Evolutionary conservation across 1,140 invertebrate genomes (phyloP).

Genomic region (Papilio dardanus): DNA sequence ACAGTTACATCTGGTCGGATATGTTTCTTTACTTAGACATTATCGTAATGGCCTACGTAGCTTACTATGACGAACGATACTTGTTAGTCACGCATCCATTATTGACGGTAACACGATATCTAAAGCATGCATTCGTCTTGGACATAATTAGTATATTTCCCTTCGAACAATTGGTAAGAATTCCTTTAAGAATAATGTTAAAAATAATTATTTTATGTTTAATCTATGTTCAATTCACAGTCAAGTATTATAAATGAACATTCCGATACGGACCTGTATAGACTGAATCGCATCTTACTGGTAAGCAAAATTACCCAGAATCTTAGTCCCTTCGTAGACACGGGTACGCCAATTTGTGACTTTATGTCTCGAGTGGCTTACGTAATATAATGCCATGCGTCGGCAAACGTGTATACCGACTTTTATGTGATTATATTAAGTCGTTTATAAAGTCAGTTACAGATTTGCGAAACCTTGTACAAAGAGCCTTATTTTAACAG

Average conservation of each 20-base stretch:
- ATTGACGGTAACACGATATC: constrained; percentile 65
- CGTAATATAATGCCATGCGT: no score
- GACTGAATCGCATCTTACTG: constrained; percentile 66
- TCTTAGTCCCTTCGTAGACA: no score
- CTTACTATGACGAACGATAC: constrained; percentile 71
- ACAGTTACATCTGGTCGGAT: constrained; percentile 55
- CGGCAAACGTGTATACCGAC: no score
- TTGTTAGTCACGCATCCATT: constrained; percentile 75
- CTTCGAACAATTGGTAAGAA: constrained; percentile 69
- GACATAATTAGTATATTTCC: constrained; percentile 74
- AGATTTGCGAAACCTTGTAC: no score
- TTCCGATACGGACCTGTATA: constrained; percentile 61
- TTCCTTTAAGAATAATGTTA: neutral
- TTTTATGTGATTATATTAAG: no score
- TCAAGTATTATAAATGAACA: constrained; percentile 65
- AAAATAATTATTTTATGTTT: neutral
- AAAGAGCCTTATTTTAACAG: no score
- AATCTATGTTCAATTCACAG: constrained; percentile 53
- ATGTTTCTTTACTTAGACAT: constrained; percentile 68
- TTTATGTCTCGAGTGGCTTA: no score
- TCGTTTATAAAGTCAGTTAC: no score
- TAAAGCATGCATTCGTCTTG: constrained; percentile 68
- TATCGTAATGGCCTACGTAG: constrained; percentile 74
- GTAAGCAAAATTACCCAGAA: constrained; percentile 50
- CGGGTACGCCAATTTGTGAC: no score